These are phyloP conservation scores for Sprattus sprattus DNA, from an alignment of 2,113 vertebrate species.

Conservation along the genomic window DNA sequence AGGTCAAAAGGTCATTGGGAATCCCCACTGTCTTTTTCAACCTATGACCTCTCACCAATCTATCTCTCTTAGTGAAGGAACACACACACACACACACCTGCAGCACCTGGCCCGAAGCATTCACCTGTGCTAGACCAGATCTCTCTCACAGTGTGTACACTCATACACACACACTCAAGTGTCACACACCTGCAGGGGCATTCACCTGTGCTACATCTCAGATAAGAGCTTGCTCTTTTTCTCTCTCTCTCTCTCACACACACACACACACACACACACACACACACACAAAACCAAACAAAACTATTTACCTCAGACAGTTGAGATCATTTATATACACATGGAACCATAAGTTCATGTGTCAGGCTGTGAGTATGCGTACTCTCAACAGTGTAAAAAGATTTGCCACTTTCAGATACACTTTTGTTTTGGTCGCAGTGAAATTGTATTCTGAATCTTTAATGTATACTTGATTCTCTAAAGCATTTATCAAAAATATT, in stretches of 20 bases:
- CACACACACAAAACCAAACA: slow-evolving; percentile 11
- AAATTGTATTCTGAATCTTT: no score
- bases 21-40: not conserved
- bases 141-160: not conserved
- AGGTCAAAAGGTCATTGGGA: slow-evolving; percentile 21
- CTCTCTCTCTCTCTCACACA: slow-evolving; percentile 11
- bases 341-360: no score
- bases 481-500: no score
- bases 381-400: no score
- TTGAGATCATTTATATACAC: no score
- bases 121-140: not conserved
- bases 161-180: not conserved
- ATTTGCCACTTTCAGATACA: no score
- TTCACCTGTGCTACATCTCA: no score
- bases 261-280: slow-evolving; percentile 35
- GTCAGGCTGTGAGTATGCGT: no score
- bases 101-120: no score
- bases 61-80: not conserved
- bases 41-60: not conserved
- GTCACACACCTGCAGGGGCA: not conserved
- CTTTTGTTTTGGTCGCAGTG: no score
- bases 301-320: no score
- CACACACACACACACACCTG: not conserved
- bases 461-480: no score
- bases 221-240: slow-evolving; percentile 2